Conservation (phyloP, 2,888 invertebrate genomes). For the Rhingia rostrata region DNA sequence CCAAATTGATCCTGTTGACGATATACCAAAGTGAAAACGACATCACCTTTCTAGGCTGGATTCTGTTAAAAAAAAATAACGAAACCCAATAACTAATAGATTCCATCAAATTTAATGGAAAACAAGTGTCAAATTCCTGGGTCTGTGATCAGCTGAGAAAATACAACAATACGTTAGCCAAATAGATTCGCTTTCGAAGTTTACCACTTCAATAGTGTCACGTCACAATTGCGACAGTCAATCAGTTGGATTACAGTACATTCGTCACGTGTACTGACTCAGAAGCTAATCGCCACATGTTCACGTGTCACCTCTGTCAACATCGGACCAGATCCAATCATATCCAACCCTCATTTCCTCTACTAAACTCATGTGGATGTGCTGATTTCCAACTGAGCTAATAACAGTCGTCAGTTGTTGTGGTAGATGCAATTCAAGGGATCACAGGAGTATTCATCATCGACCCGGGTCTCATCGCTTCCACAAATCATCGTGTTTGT, state of each 20-base stretch:
- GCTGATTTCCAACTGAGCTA: constrained; percentile 60
- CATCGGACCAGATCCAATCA: constrained; percentile 45
- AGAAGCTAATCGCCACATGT: constrained; percentile 6
- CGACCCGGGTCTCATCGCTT: constrained; percentile 54
- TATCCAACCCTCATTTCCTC: constrained; percentile 18
- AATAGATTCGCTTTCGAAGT: background rate
- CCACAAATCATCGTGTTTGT: constrained; percentile 36
- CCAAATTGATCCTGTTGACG: too few species aligned
- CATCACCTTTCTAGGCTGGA: too few species aligned
- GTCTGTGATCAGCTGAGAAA: background rate
- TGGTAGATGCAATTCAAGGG: background rate
- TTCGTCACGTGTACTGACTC: constrained; percentile 6
- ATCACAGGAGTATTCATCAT: constrained; percentile 41
- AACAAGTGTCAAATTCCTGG: too few species aligned
- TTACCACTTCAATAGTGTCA: constrained; percentile 4
- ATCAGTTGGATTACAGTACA: constrained; percentile 7
- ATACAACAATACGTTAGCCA: background rate
- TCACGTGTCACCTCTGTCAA: constrained; percentile 48
- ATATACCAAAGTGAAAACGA: too few species aligned
- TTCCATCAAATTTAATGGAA: too few species aligned
- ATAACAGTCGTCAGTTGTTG: constrained; percentile 29
- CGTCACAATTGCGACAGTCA: background rate
- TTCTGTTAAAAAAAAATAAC: too few species aligned
- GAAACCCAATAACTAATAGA: too few species aligned
- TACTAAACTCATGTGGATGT: constrained; percentile 35